Conservation (phyloP, 2,113 vertebrate genomes). For the Peromyscus californicus region DNA sequence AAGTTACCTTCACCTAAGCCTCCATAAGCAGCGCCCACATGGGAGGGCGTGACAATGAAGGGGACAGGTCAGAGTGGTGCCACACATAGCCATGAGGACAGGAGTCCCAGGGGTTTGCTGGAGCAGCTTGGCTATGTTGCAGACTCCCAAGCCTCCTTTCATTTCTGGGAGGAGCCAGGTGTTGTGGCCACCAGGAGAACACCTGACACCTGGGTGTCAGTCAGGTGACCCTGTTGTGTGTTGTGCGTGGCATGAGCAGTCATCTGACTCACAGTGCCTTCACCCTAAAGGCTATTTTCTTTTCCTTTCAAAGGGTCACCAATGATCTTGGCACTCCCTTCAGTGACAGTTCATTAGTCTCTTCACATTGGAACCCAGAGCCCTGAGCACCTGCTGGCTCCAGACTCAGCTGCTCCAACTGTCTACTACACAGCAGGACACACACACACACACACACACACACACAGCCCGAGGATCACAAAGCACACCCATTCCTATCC, state of each 20-base stretch:
- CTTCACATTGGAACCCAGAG: not conserved
- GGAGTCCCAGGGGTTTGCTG: fast-evolving
- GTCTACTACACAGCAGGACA: fast-evolving
- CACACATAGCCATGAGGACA: fast-evolving
- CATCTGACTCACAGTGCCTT: fast-evolving
- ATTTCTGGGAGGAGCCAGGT: fast-evolving
- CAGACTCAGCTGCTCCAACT: fast-evolving
- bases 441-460: fast-evolving
- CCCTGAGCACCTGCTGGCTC: not conserved
- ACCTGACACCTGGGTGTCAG: not conserved
- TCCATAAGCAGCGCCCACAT: fast-evolving
- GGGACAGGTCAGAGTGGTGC: fast-evolving
- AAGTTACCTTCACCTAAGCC: fast-evolving
- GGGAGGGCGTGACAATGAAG: fast-evolving
- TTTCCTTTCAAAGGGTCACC: not conserved
- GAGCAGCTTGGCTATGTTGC: fast-evolving
- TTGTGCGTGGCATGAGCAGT: not conserved
- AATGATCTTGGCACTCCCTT: not conserved
- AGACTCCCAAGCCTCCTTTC: fast-evolving
- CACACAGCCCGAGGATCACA: fast-evolving
- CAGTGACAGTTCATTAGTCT: fast-evolving
- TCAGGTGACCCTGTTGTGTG: not conserved
- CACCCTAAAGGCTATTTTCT: not conserved
- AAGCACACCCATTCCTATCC: not conserved
- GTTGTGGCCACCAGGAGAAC: too few species aligned